Conservation (phyloP, 2,113 vertebrate species). For the Salvator merianae region DNA sequence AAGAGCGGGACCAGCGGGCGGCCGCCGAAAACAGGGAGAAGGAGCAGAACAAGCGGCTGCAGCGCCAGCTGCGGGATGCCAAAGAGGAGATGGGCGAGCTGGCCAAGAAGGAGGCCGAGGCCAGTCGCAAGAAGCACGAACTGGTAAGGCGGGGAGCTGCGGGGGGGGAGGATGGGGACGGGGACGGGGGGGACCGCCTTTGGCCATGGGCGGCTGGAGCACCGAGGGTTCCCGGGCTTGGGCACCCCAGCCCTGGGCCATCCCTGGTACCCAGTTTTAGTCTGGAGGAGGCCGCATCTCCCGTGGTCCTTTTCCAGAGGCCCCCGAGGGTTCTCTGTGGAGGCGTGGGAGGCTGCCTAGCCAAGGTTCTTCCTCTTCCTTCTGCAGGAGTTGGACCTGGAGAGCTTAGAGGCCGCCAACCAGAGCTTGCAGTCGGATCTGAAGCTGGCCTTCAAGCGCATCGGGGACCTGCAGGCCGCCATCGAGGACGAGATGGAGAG, state of each 20-base stretch:
- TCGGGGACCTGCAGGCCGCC: constrained; percentile 95
- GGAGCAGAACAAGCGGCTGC: constrained; percentile 94
- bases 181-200: no score
- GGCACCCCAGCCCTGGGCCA: no score
- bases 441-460: constrained; percentile 97
- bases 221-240: no score
- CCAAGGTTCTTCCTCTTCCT: not conserved
- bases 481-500: constrained; percentile 99
- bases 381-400: constrained; percentile 93
- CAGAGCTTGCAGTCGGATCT: constrained; percentile 97
- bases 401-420: constrained; percentile 95
- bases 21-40: constrained; percentile 91
- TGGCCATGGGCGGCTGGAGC: no score
- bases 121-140: constrained; percentile 96
- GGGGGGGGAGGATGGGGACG: no score
- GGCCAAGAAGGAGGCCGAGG: constrained; percentile 91
- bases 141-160: constrained; percentile 75
- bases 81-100: constrained; percentile 95
- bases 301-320: no score
- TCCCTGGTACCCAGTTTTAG: no score
- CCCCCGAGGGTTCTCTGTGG: no score
- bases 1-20: constrained; percentile 89
- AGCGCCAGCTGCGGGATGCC: constrained; percentile 90
- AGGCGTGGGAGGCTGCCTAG: no score
- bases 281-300: no score